These are phyloP conservation scores for Oryctolagus cuniculus DNA, from an alignment of 2,113 vertebrate species.

Conservation along the genomic window mOryCun1.1 NC_091432.1:228624001-228624500, in stretches of 20 bases:
- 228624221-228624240: slow-evolving; percentile 49
- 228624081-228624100: not conserved
- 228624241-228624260: slow-evolving; percentile 54
- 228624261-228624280: slow-evolving; percentile 29
- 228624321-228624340: slow-evolving; percentile 7
- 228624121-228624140: slow-evolving; percentile 17
- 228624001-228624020: too few relatives aligned
- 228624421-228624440: slow-evolving; percentile 26
- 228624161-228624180: slow-evolving; percentile 22
- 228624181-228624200: slow-evolving; percentile 46
- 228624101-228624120: not conserved
- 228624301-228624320: slow-evolving; percentile 36
- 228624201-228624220: slow-evolving; percentile 33
- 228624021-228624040: too few relatives aligned
- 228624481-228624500: slow-evolving; percentile 35
- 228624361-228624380: slow-evolving; percentile 38
- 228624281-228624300: slow-evolving; percentile 59
- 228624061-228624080: slow-evolving; percentile 44
- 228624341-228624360: slow-evolving; percentile 4
- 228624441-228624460: not conserved
- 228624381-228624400: not conserved
- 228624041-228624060: slow-evolving; percentile 13
- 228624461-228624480: slow-evolving; percentile 30
- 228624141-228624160: not conserved
- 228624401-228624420: not conserved